Conservation (phyloP, 2,797 vertebrate species). For the Esox lucius region DNA sequence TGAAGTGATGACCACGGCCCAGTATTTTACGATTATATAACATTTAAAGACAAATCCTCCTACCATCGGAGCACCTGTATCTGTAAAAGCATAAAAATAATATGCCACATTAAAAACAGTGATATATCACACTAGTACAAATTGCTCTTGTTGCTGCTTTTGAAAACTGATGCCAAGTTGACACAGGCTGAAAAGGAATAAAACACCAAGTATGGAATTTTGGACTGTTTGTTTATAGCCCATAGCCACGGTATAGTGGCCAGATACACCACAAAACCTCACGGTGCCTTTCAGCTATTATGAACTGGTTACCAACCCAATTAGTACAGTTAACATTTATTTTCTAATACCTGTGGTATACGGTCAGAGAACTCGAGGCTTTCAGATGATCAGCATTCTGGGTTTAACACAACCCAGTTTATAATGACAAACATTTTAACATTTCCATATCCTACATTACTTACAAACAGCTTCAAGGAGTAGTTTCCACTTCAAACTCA, state of each 20-base stretch:
- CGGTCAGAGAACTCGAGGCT: too few relatives aligned
- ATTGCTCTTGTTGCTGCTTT: neutral
- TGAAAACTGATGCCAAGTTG: neutral
- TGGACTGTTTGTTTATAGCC: too few relatives aligned
- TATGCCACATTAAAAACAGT: slow-evolving; percentile 10
- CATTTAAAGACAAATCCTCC: slow-evolving; percentile 6
- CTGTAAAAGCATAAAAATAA: slow-evolving; percentile 4
- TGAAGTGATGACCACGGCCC: neutral
- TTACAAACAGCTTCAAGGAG: neutral
- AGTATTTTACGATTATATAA: slow-evolving; percentile 4
- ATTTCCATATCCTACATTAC: slow-evolving; percentile 7
- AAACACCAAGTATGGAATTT: neutral
- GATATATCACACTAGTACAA: neutral
- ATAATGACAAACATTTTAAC: neutral
- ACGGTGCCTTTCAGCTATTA: too few relatives aligned
- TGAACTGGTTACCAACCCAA: too few relatives aligned
- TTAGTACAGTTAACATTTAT: too few relatives aligned
- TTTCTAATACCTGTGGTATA: too few relatives aligned
- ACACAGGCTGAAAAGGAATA: too few relatives aligned
- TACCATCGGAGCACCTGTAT: neutral
- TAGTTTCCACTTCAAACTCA: neutral
- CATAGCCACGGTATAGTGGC: neutral
- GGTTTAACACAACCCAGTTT: too few relatives aligned
- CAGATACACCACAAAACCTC: neutral
- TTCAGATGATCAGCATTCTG: too few relatives aligned